phyloP scores from a whole-genome alignment of 30 jellyfish, hydroid and myxozoan species.

The Haliclystus octoradiatus region DNA sequence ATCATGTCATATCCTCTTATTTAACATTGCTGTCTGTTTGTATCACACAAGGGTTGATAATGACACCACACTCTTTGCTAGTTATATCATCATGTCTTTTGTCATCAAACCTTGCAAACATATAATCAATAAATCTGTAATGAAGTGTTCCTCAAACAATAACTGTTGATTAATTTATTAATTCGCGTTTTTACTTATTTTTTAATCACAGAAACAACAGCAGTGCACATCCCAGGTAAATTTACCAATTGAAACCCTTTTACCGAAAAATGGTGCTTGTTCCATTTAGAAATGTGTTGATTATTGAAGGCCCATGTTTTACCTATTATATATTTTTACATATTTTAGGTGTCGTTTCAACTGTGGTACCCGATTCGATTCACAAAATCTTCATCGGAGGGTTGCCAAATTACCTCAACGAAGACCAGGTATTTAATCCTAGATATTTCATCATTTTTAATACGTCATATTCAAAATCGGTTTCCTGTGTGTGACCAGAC shows the following conservation, averaged over 20 bases:
- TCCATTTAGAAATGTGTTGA: neutral
- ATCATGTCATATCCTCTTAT: neutral
- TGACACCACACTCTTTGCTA: too few species aligned
- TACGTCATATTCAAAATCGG: too few species aligned
- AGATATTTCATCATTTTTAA: too few species aligned
- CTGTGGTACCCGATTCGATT: slow-evolving; percentile 94
- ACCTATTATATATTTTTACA: neutral
- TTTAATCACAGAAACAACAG: slow-evolving; percentile 52
- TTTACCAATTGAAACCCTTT: neutral
- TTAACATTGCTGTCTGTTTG: slow-evolving; percentile 1
- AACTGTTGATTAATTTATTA: too few species aligned
- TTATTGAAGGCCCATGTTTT: neutral
- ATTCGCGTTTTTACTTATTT: neutral
- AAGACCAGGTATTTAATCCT: slow-evolving; percentile 72
- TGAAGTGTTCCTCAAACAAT: too few species aligned
- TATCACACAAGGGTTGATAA: neutral
- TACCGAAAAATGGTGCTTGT: too few species aligned
- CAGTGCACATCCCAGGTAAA: slow-evolving; percentile 82
- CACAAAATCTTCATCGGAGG: slow-evolving; percentile 95
- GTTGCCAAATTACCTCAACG: slow-evolving; percentile 81
- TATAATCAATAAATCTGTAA: too few species aligned
- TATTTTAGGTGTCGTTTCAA: slow-evolving; percentile 67
- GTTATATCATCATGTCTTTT: too few species aligned
- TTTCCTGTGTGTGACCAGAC: too few species aligned
- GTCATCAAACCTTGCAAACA: too few species aligned